Evolutionary conservation across 2,888 invertebrate species (phyloP).

Genomic region (Agonopterix alstromeriana): DNA sequence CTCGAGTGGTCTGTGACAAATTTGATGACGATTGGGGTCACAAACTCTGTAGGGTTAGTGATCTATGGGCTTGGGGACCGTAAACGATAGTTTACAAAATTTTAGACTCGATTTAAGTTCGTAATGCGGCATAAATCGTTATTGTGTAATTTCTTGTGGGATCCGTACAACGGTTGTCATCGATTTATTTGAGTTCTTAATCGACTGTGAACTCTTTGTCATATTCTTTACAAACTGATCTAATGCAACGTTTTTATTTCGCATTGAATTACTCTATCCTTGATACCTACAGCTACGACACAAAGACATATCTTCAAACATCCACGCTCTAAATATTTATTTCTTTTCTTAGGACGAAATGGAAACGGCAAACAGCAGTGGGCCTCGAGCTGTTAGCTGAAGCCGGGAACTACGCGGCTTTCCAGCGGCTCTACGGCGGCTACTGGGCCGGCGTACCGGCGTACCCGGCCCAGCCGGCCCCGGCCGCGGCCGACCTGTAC

Average conservation of each 20-base stretch:
- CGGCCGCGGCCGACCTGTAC: slow-evolving; percentile 86
- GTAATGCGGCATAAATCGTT: slow-evolving; percentile 58
- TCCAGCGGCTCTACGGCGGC: slow-evolving; percentile 94
- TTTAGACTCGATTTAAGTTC: slow-evolving; percentile 67
- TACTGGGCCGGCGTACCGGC: slow-evolving; percentile 82
- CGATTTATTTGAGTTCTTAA: slow-evolving; percentile 42
- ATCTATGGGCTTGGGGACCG: slow-evolving; percentile 54
- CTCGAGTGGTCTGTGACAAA: slow-evolving; percentile 75
- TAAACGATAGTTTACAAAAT: slow-evolving; percentile 66
- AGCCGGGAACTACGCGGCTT: slow-evolving; percentile 98
- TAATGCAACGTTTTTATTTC: not conserved
- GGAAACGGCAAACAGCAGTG: slow-evolving; percentile 99
- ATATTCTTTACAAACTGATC: not conserved
- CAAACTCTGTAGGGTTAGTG: slow-evolving; percentile 43
- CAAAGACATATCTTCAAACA: not conserved
- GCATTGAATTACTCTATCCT: not conserved
- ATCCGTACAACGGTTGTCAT: slow-evolving; percentile 33
- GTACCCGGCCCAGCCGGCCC: slow-evolving; percentile 81
- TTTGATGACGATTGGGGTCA: slow-evolving; percentile 70
- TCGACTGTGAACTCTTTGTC: slow-evolving; percentile 50
- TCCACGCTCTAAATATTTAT: slow-evolving; percentile 3
- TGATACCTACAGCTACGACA: not conserved
- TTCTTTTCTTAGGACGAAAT: slow-evolving; percentile 89
- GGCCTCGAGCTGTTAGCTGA: slow-evolving; percentile 97
- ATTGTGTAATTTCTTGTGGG: slow-evolving; percentile 53